Conservation (phyloP, 2,888 invertebrate species). For the Phortica okadai region DNA sequence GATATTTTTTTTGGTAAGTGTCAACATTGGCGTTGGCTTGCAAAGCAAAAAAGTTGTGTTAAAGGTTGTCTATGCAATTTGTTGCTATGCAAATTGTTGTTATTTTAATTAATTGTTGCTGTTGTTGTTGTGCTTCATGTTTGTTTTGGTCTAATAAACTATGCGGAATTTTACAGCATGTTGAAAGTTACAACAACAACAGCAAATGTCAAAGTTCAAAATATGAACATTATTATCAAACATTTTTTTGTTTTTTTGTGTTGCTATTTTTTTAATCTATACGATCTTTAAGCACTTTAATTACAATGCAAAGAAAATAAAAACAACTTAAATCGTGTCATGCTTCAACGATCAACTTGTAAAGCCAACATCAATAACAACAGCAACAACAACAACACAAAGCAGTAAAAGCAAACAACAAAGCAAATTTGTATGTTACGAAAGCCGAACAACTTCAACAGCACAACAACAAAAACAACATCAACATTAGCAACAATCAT, state of each 20-base stretch:
- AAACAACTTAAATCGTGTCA: slow-evolving; percentile 34
- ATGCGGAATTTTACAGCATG: too few relatives aligned
- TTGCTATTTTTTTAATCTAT: not conserved
- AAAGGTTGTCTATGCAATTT: too few relatives aligned
- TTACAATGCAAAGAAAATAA: slow-evolving; percentile 47
- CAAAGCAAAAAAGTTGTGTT: too few relatives aligned
- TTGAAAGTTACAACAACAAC: slow-evolving; percentile 58
- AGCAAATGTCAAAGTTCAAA: slow-evolving; percentile 52
- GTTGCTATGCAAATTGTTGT: too few relatives aligned
- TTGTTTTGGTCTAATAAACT: too few relatives aligned
- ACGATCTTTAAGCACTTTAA: slow-evolving; percentile 36
- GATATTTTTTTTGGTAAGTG: too few relatives aligned
- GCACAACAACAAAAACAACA: slow-evolving; percentile 16
- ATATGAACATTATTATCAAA: slow-evolving; percentile 59
- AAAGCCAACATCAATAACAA: slow-evolving; percentile 51
- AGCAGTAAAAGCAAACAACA: not conserved
- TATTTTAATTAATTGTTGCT: too few relatives aligned
- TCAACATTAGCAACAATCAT: slow-evolving; percentile 27
- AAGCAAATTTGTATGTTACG: slow-evolving; percentile 40
- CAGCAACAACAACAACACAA: slow-evolving; percentile 33
- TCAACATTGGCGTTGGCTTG: too few relatives aligned
- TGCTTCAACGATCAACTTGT: slow-evolving; percentile 38
- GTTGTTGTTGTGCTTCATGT: too few relatives aligned
- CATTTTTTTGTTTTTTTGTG: not conserved
- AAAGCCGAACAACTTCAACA: slow-evolving; percentile 10